Conservation (phyloP, 2,113 vertebrate genomes). For the Acanthochromis polyacanthus region DNA sequence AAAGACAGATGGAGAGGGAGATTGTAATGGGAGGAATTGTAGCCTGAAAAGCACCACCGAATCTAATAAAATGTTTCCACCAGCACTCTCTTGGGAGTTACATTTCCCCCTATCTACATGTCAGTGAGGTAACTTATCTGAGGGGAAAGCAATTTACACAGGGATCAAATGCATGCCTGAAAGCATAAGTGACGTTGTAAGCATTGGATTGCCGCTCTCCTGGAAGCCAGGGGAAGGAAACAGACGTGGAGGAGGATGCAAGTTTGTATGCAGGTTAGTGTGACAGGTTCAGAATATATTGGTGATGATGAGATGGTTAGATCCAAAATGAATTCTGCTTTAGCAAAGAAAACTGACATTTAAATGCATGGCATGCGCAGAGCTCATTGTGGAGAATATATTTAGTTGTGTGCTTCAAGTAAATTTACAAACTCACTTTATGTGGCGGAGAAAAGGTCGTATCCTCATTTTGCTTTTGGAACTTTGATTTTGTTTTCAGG, state of each 20-base stretch:
- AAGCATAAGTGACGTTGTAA: slow-evolving; percentile 74
- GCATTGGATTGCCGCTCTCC: slow-evolving; percentile 64
- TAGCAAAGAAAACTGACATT: slow-evolving; percentile 35
- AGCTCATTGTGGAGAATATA: slow-evolving; percentile 15
- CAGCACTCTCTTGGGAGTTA: slow-evolving; percentile 67
- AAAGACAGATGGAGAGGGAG: slow-evolving; percentile 40
- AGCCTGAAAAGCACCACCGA: slow-evolving; percentile 60
- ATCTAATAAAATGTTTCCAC: slow-evolving; percentile 80
- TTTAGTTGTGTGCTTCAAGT: slow-evolving; percentile 19
- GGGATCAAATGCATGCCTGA: slow-evolving; percentile 79
- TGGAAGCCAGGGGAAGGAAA: slow-evolving; percentile 57
- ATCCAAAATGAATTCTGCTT: slow-evolving; percentile 38
- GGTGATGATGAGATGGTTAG: slow-evolving; percentile 47
- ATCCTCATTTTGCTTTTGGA: not conserved
- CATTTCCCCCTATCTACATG: slow-evolving; percentile 76
- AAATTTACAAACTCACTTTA: slow-evolving; percentile 15
- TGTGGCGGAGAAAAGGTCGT: not conserved
- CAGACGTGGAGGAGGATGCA: slow-evolving; percentile 65
- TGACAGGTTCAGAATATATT: slow-evolving; percentile 59
- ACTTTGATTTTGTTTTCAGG: not conserved
- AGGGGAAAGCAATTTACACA: slow-evolving; percentile 81
- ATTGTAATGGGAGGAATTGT: slow-evolving; percentile 62
- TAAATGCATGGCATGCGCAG: slow-evolving; percentile 26
- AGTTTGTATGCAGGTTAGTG: slow-evolving; percentile 60
- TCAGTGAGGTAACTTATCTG: slow-evolving; percentile 80